Base-by-base conservation (phyloP, 1,140 invertebrate genomes). In the Globodera rostochiensis region DNA sequence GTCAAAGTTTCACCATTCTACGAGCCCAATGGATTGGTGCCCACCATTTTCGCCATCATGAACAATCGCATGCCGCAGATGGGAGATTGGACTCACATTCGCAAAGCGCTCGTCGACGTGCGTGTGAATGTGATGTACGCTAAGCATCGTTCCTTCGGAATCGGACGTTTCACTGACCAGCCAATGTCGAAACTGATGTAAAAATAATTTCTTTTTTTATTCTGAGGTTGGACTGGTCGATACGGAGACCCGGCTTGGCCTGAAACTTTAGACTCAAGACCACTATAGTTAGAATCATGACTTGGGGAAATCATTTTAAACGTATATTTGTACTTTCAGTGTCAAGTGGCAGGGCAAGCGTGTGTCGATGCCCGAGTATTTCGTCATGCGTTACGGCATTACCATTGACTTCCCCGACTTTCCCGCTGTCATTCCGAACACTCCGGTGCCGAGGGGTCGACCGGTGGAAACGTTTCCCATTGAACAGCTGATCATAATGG, bases 401-500 rank as follows among this genome's bases (percentile, higher is more conserved):
- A 64, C 50, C 9, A 36, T 82, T 19, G 46, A 74, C 36, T 75
- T 57, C 50, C 80, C 82, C 7, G 46, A 83, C 25, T 77, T 83
- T 74, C 82, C 82, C 49, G 82, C 82, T 25, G 82, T 83, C 5
- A 49, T 79, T 25, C 74, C 82, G 19, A 84, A 83, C 67, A 83
- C 73, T 57, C 82, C 82, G 25, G 80, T 83, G 83, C 80, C 70
- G 25, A 70, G 57, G 19, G 82, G 82, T 15, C 64, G 66, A 9
- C 74, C 71, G 4, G 25, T 82, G 25, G 82, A 83, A 49, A 47
- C 74, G 47, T 83, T 83, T 60, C 81, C 82, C 3, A 64, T 83
- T 73, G 82, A 83, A 36, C 81, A 83, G 36, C 47, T 83, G n/a
- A 45, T 84, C n/a, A 83, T 83, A 13, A 83, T 83, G 82, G 81